Conservation (phyloP, 2,797 vertebrate species). For the Gymnothorax reevesii region DNA sequence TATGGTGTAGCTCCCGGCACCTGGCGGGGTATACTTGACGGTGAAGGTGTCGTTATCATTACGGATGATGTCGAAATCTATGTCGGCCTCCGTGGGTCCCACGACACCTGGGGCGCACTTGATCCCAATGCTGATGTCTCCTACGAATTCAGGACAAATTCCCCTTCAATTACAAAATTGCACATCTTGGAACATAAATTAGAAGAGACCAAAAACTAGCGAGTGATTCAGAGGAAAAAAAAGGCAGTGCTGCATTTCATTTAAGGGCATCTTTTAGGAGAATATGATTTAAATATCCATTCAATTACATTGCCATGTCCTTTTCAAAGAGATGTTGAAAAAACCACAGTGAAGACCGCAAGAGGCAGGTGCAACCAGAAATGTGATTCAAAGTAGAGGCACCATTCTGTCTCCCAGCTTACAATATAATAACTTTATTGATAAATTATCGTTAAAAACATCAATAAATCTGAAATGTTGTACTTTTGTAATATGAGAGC, state of each 20-base stretch:
- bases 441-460: too few relatives aligned
- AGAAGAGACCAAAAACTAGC: not conserved
- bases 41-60: conserved; percentile 93
- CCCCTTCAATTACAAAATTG: not conserved
- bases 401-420: too few relatives aligned
- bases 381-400: too few relatives aligned
- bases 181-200: not conserved
- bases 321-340: not conserved
- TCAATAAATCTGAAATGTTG: too few relatives aligned
- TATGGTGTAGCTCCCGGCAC: conserved; percentile 89
- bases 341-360: too few relatives aligned
- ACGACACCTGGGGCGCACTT: conserved; percentile 89
- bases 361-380: too few relatives aligned
- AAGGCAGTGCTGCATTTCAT: not conserved
- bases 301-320: not conserved
- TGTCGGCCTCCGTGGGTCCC: conserved; percentile 84
- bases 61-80: conserved; percentile 89
- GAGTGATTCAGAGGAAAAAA: not conserved
- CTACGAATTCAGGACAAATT: conserved; percentile 54
- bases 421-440: too few relatives aligned
- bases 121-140: conserved; percentile 93
- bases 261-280: not conserved
- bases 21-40: conserved; percentile 87
- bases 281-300: not conserved
- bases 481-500: too few relatives aligned